These are phyloP conservation scores for Cephalophus harveyi DNA, from an alignment of 2,113 vertebrate species.

Conservation along the genomic window DNA sequence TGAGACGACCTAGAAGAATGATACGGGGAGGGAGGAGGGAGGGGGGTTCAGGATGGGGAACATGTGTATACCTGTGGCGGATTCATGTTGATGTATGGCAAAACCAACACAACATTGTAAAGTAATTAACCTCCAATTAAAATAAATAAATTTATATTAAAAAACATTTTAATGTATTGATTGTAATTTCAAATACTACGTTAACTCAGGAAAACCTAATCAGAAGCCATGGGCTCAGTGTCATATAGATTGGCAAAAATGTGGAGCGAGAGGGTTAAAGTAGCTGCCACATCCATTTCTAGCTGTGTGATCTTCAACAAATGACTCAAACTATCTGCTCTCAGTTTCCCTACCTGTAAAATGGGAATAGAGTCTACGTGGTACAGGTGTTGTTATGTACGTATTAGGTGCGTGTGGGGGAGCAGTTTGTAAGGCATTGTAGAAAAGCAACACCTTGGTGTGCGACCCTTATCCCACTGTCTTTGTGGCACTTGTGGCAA, in stretches of 20 bases:
- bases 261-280: background rate
- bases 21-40: too few relatives aligned
- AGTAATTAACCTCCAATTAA: too few relatives aligned
- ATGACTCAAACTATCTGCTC: background rate
- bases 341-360: background rate
- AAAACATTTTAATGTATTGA: background rate
- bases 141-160: too few relatives aligned
- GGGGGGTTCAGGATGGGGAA: too few relatives aligned
- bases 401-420: accelerated
- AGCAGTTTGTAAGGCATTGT: background rate
- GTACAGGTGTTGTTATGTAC: too few relatives aligned
- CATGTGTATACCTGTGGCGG: too few relatives aligned
- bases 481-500: background rate
- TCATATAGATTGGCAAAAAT: background rate
- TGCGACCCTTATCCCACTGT: background rate
- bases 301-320: background rate
- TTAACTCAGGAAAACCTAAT: background rate
- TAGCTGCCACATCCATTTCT: background rate
- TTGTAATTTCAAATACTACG: background rate
- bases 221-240: background rate
- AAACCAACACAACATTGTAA: too few relatives aligned
- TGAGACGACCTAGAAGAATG: too few relatives aligned
- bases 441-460: background rate
- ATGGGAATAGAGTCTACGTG: background rate
- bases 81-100: too few relatives aligned